A percentile compares a stretch with the other conserved stretches of the same genome.
phyloP scores from a whole-genome alignment of 2,113 vertebrate species.

The Hypocryptadius cinnamomeus region DNA sequence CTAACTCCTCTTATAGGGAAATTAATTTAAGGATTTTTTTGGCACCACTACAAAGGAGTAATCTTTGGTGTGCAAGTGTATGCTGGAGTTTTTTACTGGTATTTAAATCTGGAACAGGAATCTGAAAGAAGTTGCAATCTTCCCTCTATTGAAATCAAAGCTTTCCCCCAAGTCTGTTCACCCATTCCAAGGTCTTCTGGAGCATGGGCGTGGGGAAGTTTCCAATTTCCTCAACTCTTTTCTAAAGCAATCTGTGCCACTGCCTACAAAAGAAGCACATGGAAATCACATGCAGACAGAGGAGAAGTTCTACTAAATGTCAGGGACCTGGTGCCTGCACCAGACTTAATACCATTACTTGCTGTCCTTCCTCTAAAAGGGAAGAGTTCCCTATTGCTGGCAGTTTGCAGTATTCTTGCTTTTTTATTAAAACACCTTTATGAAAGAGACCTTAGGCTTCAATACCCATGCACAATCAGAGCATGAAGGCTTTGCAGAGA shows the following conservation, averaged over 20 bases:
- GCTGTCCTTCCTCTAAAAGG: background rate
- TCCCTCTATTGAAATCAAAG: conserved; percentile 8
- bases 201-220: background rate
- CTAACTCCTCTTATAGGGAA: background rate
- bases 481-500: background rate
- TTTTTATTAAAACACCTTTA: background rate
- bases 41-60: background rate
- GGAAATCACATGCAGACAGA: conserved; percentile 4
- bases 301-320: background rate
- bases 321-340: background rate
- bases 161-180: background rate
- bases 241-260: background rate
- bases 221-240: background rate
- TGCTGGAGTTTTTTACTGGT: background rate
- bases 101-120: conserved; percentile 26
- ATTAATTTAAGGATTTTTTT: conserved; percentile 34
- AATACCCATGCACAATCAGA: background rate
- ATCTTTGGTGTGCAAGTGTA: conserved; percentile 14
- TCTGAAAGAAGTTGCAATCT: background rate
- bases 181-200: conserved; percentile 9
- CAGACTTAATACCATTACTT: background rate
- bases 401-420: background rate
- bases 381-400: background rate
- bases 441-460: background rate
- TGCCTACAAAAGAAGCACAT: background rate